Evolutionary conservation across 2,797 vertebrate species (phyloP), one percentile per base, ranked within the genome.

Genomic region (Potorous gilbertii): DNA sequence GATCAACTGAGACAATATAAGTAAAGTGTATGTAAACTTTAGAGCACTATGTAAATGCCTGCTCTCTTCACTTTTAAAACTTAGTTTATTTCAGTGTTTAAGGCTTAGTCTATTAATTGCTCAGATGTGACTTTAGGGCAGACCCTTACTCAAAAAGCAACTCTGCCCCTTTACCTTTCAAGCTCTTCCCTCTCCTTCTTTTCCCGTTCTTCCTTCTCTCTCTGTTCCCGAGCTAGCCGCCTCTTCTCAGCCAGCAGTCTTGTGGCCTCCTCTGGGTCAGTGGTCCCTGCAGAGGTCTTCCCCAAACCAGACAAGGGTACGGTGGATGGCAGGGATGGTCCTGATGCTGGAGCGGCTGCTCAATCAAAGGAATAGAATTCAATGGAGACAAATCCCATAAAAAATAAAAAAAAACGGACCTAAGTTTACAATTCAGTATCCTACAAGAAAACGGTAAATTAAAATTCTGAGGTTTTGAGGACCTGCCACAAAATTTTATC

Each of bases 211-310:
- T 99, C 99, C 54, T 98, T 98, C 94, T 99, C 99, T 94, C 99
- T 99, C 98, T 99, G 99, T 92, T 99, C 99, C 8, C 99, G 99
- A 96, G 99, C 99, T 95, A 99, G 99, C 9, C 99, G 99, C 29
- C 99, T 99, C 89, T 99, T 99, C 96, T 99, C 99, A 0, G 99
- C 93, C 92, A 99, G 98, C 96, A 99, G 99, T 74, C 99, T 99
- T 0, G 99, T 99, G 0, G 99, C 99, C 98, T 99, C 99, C 95
- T 99, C 99, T 0, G 99, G 99, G 96, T 99, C 99, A 0, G 99
- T 99, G 56, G 99, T 99, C 81, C 99, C 99, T 14, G 99, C 99
- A n/a, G 99, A 99, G 55, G 98, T 96, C 97, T 99, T 99, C 8
- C 93, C 91, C 0, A 92, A 59, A 50, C 95, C 87, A 27, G 95